Conservation (phyloP, 2,888 invertebrate genomes). For the Agriopis aurantiaria region DNA sequence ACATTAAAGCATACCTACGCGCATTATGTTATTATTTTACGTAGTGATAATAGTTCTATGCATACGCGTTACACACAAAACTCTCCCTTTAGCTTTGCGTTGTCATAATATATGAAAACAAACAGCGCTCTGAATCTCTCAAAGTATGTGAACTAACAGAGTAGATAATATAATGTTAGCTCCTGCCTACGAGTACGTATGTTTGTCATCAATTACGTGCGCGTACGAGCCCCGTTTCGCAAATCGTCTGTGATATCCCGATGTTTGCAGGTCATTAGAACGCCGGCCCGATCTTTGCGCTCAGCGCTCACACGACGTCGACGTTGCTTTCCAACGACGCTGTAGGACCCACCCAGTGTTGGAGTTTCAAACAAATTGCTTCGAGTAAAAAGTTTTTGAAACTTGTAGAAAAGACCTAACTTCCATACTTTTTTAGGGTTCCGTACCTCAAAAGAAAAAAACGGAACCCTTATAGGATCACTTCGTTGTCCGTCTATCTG, state of each 20-base stretch:
- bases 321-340: constrained; percentile 45
- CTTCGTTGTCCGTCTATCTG: too few species aligned
- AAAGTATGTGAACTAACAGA: constrained; percentile 13
- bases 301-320: constrained; percentile 57
- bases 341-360: constrained; percentile 13
- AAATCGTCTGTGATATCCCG: constrained; percentile 63
- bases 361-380: neutral
- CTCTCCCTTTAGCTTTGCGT: too few species aligned
- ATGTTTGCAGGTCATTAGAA: constrained; percentile 75
- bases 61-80: too few species aligned
- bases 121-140: neutral
- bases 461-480: too few species aligned
- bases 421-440: too few species aligned
- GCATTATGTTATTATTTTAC: too few species aligned
- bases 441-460: too few species aligned
- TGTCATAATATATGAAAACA: constrained; percentile 1
- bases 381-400: neutral
- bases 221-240: constrained; percentile 50
- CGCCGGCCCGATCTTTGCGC: constrained; percentile 54
- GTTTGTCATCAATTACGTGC: constrained; percentile 66
- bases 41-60: too few species aligned
- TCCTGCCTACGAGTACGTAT: constrained; percentile 39
- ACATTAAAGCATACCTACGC: too few species aligned
- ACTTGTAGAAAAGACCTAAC: too few species aligned
- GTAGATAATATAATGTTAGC: constrained; percentile 31